A percentile compares a stretch with the other conserved stretches of the same genome.
Conservation (phyloP, 2,113 vertebrate species). For the Leucoraja erinaceus region DNA sequence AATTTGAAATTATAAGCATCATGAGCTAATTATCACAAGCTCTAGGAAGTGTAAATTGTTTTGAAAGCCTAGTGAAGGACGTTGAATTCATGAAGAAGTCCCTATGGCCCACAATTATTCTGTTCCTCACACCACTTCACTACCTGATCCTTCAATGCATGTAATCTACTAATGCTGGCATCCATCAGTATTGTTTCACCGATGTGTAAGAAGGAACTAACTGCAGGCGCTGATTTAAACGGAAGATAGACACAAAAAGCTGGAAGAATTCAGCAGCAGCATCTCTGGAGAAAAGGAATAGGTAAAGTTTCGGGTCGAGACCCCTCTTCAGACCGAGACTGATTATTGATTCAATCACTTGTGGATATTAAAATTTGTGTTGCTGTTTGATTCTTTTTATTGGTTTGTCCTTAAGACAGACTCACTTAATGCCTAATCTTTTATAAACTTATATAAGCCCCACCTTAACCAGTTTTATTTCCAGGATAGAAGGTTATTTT, state of each 20-base stretch:
- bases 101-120: not conserved
- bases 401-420: not conserved
- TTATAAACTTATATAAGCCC: not conserved
- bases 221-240: no score
- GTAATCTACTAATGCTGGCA: no score
- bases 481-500: not conserved
- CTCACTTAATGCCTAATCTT: not conserved
- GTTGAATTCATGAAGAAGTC: not conserved
- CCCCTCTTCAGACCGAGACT: no score
- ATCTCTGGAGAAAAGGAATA: no score
- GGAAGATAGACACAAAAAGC: no score
- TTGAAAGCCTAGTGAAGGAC: not conserved
- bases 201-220: no score
- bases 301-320: no score
- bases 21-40: not conserved
- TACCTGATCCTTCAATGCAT: not conserved
- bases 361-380: not conserved
- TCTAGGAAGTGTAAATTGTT: not conserved
- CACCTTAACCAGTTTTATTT: not conserved
- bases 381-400: not conserved
- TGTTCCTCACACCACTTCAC: not conserved
- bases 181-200: not conserved
- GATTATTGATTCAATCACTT: not conserved
- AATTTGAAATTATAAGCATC: not conserved
- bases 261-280: no score